Conservation (phyloP, 2,113 vertebrate genomes). For the Psephotus haematonotus region DNA sequence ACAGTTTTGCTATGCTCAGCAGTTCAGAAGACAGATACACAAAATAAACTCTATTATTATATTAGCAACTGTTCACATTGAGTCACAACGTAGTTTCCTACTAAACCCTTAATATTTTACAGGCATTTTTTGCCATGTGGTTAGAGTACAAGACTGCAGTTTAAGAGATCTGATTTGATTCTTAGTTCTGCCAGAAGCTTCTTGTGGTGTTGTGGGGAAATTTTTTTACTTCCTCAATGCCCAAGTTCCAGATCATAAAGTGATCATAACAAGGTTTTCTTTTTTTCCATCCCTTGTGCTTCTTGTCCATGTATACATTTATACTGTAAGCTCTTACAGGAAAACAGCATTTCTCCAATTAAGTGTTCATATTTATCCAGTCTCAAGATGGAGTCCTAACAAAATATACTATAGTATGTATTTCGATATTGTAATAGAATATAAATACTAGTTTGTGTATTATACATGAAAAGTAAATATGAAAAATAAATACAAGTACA, state of each 20-base stretch:
- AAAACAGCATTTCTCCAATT: background rate
- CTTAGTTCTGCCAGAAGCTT: background rate
- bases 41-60: background rate
- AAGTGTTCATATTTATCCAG: background rate
- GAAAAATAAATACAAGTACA: background rate
- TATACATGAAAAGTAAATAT: background rate
- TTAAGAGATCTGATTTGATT: background rate
- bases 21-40: background rate
- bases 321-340: background rate
- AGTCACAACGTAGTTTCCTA: background rate
- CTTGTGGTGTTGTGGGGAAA: background rate
- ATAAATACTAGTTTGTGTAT: background rate
- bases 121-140: background rate
- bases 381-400: background rate
- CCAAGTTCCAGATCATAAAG: background rate
- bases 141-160: background rate
- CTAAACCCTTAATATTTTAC: background rate
- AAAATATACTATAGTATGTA: background rate
- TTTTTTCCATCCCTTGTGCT: background rate
- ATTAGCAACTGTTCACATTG: background rate
- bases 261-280: background rate
- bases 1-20: background rate
- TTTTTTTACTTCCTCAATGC: background rate
- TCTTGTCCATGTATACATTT: background rate
- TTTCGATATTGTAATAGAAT: background rate